A percentile compares a stretch with the other conserved stretches of the same genome.
Conservation (phyloP, 1,140 invertebrate species). For the Apis cerana region DNA sequence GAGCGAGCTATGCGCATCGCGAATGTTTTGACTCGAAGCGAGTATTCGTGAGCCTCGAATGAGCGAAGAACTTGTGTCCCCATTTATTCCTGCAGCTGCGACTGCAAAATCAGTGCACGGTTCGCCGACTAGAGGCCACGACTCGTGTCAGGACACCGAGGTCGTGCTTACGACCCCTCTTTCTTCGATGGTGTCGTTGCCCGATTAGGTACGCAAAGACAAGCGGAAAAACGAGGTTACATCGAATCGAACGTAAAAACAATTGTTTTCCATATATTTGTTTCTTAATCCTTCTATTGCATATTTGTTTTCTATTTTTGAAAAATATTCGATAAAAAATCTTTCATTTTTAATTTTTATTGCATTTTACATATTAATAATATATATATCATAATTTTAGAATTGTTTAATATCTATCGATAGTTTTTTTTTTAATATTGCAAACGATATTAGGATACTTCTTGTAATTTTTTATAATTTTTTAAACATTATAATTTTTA, state of each 20-base stretch:
- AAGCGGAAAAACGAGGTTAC: slow-evolving; percentile 19
- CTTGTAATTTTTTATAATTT: no score
- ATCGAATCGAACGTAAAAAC: background rate
- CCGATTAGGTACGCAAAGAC: slow-evolving; percentile 12
- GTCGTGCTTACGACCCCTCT: slow-evolving; percentile 41
- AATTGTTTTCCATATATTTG: background rate
- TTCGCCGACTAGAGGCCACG: slow-evolving; percentile 36
- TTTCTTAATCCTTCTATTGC: background rate
- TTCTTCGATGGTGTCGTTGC: slow-evolving; percentile 26
- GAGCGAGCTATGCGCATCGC: background rate
- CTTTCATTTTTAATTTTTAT: no score
- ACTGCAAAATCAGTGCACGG: slow-evolving; percentile 37
- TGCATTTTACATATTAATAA: no score
- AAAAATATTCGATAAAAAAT: no score
- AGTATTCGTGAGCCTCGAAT: background rate
- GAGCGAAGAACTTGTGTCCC: slow-evolving; percentile 19
- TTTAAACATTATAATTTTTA: no score
- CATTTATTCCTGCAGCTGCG: slow-evolving; percentile 39
- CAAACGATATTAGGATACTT: no score
- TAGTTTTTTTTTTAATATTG: no score
- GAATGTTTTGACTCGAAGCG: slow-evolving; percentile 22
- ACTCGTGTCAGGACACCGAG: slow-evolving; percentile 33
- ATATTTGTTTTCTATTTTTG: no score
- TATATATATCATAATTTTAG: no score
- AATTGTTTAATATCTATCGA: no score